A percentile compares a stretch with the other conserved stretches of the same genome.
phyloP scores from a whole-genome alignment of 1,140 invertebrate species.

The Zaprionus lachaisei region DNA sequence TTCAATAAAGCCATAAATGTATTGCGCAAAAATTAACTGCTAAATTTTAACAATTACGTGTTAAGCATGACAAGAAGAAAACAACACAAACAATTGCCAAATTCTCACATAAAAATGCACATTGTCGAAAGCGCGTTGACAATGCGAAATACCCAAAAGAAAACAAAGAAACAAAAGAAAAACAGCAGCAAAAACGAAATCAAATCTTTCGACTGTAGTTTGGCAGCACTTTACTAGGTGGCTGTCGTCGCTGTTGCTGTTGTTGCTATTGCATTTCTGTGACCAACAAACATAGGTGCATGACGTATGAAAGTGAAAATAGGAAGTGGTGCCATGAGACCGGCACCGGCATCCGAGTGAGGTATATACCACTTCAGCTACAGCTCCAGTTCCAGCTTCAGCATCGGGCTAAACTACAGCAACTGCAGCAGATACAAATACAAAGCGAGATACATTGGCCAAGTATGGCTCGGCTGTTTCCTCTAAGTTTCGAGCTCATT shows the following conservation, averaged over 20 bases:
- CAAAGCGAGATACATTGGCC: slow-evolving; percentile 57
- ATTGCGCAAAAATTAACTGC: slow-evolving; percentile 47
- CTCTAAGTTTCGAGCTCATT: slow-evolving; percentile 59
- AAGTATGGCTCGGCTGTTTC: slow-evolving; percentile 63
- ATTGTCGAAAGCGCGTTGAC: slow-evolving; percentile 70
- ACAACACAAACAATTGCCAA: slow-evolving; percentile 48
- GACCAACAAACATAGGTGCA: slow-evolving; percentile 50
- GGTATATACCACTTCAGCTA: slow-evolving; percentile 16
- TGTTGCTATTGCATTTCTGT: slow-evolving; percentile 62
- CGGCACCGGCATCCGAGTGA: slow-evolving; percentile 52
- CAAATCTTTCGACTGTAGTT: slow-evolving; percentile 47
- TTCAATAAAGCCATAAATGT: slow-evolving; percentile 16
- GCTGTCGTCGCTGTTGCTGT: slow-evolving; percentile 35
- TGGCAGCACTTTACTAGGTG: slow-evolving; percentile 33
- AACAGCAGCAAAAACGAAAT: slow-evolving; percentile 9
- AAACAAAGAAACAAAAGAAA: slow-evolving; percentile 12
- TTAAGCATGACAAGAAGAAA: slow-evolving; percentile 50
- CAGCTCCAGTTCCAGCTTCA: slow-evolving; percentile 25
- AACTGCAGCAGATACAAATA: slow-evolving; percentile 22
- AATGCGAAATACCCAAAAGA: slow-evolving; percentile 52
- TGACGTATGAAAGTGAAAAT: slow-evolving; percentile 77
- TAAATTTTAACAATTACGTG: slow-evolving; percentile 56
- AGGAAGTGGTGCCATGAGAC: slow-evolving; percentile 74
- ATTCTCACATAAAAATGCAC: slow-evolving; percentile 71
- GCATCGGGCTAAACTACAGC: neutral